Evolutionary conservation across 2,888 invertebrate species (phyloP).

Genomic region (Oxystoma pomonae): DNA sequence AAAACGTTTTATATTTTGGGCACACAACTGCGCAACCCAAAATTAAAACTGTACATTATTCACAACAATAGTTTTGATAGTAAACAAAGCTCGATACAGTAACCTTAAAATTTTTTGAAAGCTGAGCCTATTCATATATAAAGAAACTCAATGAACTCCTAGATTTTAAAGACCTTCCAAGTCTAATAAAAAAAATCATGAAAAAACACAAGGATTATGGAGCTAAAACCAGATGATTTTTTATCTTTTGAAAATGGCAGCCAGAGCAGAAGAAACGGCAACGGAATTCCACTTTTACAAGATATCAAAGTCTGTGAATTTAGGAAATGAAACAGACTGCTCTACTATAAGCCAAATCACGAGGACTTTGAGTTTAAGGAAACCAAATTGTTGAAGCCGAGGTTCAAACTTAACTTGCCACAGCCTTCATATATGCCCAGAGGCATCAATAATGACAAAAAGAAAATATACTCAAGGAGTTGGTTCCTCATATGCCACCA

Average conservation of each 20-base stretch:
- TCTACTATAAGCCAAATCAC: background rate
- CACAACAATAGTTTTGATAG: background rate
- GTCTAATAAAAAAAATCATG: background rate
- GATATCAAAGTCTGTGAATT: slow-evolving; percentile 6
- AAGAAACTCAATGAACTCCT: slow-evolving; percentile 9
- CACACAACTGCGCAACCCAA: background rate
- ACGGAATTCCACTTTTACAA: slow-evolving; percentile 4
- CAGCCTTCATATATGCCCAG: background rate
- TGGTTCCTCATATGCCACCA: slow-evolving; percentile 3
- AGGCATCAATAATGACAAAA: slow-evolving; percentile 5
- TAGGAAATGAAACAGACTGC: slow-evolving; percentile 9
- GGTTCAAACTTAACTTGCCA: background rate
- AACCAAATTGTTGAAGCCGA: slow-evolving; percentile 8
- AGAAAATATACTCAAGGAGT: background rate
- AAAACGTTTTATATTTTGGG: background rate
- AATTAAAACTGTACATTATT: background rate
- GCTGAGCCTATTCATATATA: slow-evolving; percentile 13
- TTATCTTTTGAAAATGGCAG: slow-evolving; percentile 12
- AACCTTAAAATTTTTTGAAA: slow-evolving; percentile 8
- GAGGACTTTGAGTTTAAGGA: slow-evolving; percentile 4
- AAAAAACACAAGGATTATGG: background rate
- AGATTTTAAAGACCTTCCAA: slow-evolving; percentile 8
- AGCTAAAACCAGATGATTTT: slow-evolving; percentile 3
- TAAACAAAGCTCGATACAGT: background rate
- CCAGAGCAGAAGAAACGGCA: slow-evolving; percentile 2